Evolutionary conservation across 2,113 vertebrate genomes (phyloP).

Genomic region (Crotophaga sulcirostris): DNA sequence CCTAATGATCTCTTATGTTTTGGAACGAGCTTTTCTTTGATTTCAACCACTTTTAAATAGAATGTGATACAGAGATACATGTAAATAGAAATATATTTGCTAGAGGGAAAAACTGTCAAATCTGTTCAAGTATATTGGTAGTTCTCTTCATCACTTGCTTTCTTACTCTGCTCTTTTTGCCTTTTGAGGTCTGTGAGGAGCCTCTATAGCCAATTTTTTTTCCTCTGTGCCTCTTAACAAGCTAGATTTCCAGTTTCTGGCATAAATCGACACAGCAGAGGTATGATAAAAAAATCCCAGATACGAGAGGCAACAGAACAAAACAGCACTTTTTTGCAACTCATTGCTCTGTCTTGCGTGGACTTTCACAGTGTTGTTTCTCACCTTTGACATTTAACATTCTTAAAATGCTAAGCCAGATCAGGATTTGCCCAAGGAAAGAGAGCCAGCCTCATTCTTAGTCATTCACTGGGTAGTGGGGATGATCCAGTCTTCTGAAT

Average conservation of each 20-base stretch:
- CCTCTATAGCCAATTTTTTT: neutral
- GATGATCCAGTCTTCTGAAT: neutral
- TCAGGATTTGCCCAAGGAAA: neutral
- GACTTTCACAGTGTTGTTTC: neutral
- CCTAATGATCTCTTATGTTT: neutral
- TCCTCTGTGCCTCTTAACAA: neutral
- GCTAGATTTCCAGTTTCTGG: neutral
- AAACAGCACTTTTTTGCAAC: neutral
- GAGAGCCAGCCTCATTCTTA: neutral
- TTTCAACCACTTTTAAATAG: neutral
- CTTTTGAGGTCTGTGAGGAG: neutral
- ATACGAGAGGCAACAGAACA: neutral
- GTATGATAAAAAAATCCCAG: neutral
- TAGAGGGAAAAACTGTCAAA: neutral
- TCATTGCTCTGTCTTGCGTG: fast-evolving
- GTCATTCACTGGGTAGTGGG: neutral
- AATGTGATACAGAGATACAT: neutral
- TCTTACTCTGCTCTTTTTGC: neutral
- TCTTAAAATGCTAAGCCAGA: neutral
- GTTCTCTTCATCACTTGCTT: neutral
- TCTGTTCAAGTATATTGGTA: neutral
- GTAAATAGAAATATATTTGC: neutral
- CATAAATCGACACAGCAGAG: neutral
- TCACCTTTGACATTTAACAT: neutral
- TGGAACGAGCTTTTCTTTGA: neutral